Evolutionary conservation across 2,888 invertebrate species (phyloP).

Genomic region (Idaea dimidiata): DNA sequence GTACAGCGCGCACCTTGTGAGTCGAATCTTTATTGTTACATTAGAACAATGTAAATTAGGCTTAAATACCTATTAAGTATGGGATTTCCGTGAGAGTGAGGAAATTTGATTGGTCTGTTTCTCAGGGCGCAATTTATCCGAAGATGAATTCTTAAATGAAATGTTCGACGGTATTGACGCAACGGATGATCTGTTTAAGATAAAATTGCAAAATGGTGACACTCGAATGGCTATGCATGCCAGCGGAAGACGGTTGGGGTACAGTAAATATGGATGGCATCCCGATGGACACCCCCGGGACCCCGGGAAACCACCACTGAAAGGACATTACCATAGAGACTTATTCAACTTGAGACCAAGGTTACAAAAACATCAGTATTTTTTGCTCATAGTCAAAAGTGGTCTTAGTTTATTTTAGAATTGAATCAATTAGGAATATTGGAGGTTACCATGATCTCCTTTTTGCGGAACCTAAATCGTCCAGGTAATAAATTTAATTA

Average conservation of each 20-base stretch:
- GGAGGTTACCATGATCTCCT: too few relatives aligned
- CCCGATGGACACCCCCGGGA: constrained; percentile 22
- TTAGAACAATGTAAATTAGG: too few relatives aligned
- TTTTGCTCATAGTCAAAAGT: too few relatives aligned
- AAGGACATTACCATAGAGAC: constrained; percentile 14
- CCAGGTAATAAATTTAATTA: too few relatives aligned
- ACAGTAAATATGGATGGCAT: too few relatives aligned
- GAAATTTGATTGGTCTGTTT: background rate
- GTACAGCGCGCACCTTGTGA: too few relatives aligned
- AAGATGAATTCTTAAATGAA: constrained; percentile 33
- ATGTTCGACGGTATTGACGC: constrained; percentile 42
- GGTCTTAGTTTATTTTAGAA: too few relatives aligned
- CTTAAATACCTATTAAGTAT: too few relatives aligned
- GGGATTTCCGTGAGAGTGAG: too few relatives aligned
- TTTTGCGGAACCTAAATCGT: too few relatives aligned
- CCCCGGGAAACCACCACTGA: constrained; percentile 14
- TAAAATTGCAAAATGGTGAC: constrained; percentile 39
- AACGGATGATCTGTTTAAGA: constrained; percentile 43
- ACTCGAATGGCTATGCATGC: constrained; percentile 2
- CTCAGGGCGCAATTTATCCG: constrained; percentile 21
- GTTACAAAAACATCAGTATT: constrained; percentile 37
- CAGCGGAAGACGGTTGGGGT: background rate
- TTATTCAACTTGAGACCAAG: constrained; percentile 33
- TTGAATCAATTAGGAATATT: too few relatives aligned
- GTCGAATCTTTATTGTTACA: too few relatives aligned